A percentile compares a stretch with the other conserved stretches of the same genome.
phyloP scores from a whole-genome alignment of 2,888 invertebrate genomes.

The Phorcus lineatus region DNA sequence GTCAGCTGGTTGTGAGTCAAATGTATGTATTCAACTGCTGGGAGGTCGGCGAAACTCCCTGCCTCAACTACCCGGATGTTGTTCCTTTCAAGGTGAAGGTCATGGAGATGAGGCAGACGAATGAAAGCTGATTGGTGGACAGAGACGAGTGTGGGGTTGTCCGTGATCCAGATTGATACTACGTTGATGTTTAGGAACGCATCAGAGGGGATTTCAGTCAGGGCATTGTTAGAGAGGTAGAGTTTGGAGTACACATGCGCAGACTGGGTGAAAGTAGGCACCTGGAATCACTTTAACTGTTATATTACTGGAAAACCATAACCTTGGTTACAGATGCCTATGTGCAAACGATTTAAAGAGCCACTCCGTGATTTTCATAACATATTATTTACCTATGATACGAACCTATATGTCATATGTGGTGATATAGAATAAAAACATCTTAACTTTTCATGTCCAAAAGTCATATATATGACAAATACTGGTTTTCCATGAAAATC shows the following conservation, averaged over 20 bases:
- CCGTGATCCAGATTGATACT: not conserved
- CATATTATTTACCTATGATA: no score
- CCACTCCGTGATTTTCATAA: no score
- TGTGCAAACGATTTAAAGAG: no score
- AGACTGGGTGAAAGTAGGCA: not conserved
- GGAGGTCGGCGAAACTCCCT: not conserved
- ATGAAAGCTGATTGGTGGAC: not conserved
- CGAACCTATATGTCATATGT: no score
- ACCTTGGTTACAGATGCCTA: no score
- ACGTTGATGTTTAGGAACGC: not conserved
- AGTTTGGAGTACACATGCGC: not conserved
- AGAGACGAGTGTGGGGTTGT: not conserved
- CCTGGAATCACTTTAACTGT: not conserved
- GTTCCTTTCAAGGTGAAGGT: not conserved
- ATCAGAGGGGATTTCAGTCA: not conserved
- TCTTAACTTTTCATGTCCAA: no score
- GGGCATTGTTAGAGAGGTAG: not conserved
- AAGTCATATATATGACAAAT: no score
- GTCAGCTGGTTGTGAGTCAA: not conserved
- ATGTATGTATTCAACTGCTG: not conserved
- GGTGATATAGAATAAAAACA: no score
- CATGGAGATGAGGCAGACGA: not conserved
- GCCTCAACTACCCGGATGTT: not conserved
- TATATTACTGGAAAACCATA: no score
- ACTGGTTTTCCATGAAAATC: no score